Evolutionary conservation across 2,113 vertebrate genomes (phyloP).

Genomic region (Rissa tridactyla): DNA sequence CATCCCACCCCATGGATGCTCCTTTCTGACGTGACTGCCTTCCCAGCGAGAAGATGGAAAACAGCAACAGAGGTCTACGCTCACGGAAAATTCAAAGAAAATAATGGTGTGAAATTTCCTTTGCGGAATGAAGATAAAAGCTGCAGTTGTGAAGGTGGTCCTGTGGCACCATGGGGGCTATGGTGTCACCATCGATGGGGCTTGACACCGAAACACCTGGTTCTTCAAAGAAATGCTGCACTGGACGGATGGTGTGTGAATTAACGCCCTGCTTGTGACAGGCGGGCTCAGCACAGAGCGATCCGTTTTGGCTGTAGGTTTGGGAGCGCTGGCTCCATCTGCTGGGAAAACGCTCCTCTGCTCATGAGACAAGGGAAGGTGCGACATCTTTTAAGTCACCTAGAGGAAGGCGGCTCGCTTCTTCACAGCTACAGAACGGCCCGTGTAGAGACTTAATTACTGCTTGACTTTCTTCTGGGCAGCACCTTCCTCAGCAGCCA

Average conservation of each 20-base stretch:
- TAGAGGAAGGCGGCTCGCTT: neutral
- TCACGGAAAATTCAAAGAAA: neutral
- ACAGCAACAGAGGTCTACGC: neutral
- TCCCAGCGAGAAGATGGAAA: neutral
- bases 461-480: neutral
- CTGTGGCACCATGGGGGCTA: neutral
- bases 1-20: neutral
- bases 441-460: neutral
- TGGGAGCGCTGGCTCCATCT: neutral
- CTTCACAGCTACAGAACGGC: neutral
- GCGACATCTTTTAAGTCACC: neutral
- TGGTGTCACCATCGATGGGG: fast-evolving
- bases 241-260: neutral
- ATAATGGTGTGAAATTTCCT: neutral
- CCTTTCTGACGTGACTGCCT: neutral
- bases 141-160: neutral
- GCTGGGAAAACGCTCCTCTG: neutral
- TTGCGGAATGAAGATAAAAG: neutral
- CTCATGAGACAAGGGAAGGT: neutral
- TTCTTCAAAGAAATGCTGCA: neutral
- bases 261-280: fast-evolving
- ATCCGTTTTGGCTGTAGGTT: neutral
- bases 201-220: neutral
- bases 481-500: neutral
- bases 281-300: neutral